Conservation (phyloP, 2,888 invertebrate species). For the Rhingia campestris region DNA sequence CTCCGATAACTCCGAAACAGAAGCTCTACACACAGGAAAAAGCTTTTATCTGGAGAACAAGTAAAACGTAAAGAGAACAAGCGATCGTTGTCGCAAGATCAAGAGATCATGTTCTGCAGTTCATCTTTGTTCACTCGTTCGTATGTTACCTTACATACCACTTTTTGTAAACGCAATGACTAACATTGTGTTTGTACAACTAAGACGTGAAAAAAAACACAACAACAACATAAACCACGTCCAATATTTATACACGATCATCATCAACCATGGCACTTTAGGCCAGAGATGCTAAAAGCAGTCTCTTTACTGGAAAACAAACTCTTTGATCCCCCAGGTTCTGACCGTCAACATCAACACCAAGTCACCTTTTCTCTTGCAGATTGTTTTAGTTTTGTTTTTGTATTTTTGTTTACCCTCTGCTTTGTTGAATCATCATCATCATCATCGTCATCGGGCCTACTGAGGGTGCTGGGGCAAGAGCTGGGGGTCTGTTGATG, state of each 20-base stretch:
- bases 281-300: constrained; percentile 61
- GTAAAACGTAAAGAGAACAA: constrained; percentile 15
- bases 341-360: constrained; percentile 55
- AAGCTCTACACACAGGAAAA: constrained; percentile 7
- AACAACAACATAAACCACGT: constrained; percentile 6
- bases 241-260: constrained; percentile 31
- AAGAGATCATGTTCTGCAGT: constrained; percentile 23
- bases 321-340: constrained; percentile 64
- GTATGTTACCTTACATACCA: neutral
- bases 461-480: neutral
- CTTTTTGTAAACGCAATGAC: neutral
- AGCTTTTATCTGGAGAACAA: constrained; percentile 10
- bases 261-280: constrained; percentile 11
- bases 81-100: constrained; percentile 1
- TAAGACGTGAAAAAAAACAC: neutral
- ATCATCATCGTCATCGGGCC: neutral
- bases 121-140: constrained; percentile 8
- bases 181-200: neutral
- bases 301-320: constrained; percentile 56
- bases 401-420: constrained; percentile 59
- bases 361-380: constrained; percentile 62
- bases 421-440: constrained; percentile 41
- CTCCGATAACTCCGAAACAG: constrained; percentile 22
- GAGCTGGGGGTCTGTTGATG: constrained; percentile 12
- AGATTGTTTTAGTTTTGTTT: constrained; percentile 22